Evolutionary conservation across 1,140 invertebrate species (phyloP).

Genomic region (Condylostylus longicornis): DNA sequence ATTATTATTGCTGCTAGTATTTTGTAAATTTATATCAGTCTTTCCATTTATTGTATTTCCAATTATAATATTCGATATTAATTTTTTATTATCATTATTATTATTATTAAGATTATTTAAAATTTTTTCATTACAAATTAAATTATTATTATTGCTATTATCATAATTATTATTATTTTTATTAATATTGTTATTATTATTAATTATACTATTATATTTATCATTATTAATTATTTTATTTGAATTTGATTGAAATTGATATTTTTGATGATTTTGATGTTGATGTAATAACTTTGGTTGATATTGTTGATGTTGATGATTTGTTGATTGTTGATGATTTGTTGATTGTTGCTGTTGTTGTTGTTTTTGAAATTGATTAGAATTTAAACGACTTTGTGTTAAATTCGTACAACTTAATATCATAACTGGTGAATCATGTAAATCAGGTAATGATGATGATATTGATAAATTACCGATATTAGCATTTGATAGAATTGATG

Average conservation of each 20-base stretch:
- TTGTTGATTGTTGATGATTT: conserved; percentile 8
- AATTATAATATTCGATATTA: too few relatives aligned
- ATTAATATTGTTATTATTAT: conserved; percentile 6
- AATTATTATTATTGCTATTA: conserved; percentile 18
- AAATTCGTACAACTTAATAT: conserved; percentile 30
- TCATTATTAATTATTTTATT: conserved; percentile 1
- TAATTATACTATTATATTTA: not conserved
- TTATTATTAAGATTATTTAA: too few relatives aligned
- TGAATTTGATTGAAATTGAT: conserved; percentile 2
- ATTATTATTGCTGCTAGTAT: too few relatives aligned
- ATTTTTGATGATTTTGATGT: conserved; percentile 5
- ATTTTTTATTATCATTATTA: too few relatives aligned
- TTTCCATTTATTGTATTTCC: too few relatives aligned
- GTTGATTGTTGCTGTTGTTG: not conserved
- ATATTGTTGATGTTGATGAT: conserved; percentile 5
- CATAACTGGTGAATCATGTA: conserved; percentile 28
- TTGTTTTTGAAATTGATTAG: too few relatives aligned
- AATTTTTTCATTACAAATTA: too few relatives aligned
- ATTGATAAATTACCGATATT: conserved; percentile 19
- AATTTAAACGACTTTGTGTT: conserved; percentile 18
- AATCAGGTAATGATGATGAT: conserved; percentile 28
- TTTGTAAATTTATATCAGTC: too few relatives aligned
- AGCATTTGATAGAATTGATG: conserved; percentile 20
- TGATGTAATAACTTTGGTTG: too few relatives aligned
- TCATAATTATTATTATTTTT: conserved; percentile 6